A percentile compares a stretch with the other conserved stretches of the same genome.
phyloP scores from a whole-genome alignment of 1,140 invertebrate species.

The Uloborus diversus region DNA sequence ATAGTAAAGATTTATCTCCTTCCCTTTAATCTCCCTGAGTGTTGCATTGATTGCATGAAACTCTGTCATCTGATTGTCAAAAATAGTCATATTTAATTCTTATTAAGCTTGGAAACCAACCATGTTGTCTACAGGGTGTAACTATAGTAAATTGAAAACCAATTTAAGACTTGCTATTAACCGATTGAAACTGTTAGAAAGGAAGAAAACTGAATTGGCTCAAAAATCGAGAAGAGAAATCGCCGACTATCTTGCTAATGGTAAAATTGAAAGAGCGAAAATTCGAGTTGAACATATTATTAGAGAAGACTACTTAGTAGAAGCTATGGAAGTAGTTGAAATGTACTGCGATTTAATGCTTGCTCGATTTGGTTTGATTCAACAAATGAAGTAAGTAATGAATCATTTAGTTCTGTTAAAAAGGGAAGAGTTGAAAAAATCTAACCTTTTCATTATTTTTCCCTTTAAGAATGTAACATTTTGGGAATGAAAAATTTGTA shows the following conservation, averaged over 20 bases:
- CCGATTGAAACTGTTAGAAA: constrained; percentile 93
- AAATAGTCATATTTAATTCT: too few species aligned
- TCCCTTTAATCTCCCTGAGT: too few species aligned
- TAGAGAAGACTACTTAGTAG: constrained; percentile 98
- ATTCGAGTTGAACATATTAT: constrained; percentile 99
- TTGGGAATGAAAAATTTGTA: too few species aligned
- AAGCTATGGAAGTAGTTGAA: constrained; percentile 98
- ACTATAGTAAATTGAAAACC: constrained; percentile 96
- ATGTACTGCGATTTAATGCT: constrained; percentile 99
- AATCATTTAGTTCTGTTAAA: too few species aligned
- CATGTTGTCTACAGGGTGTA: constrained; percentile 88
- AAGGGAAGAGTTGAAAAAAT: too few species aligned
- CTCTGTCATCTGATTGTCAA: too few species aligned
- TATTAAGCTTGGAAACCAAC: too few species aligned
- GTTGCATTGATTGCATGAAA: too few species aligned
- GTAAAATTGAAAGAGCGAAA: constrained; percentile 91
- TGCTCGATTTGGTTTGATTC: constrained; percentile 94
- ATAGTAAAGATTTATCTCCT: too few species aligned
- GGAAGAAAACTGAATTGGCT: constrained; percentile 97
- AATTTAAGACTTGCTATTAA: constrained; percentile 92
- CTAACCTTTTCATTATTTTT: too few species aligned
- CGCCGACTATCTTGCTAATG: constrained; percentile 89
- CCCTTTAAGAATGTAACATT: too few species aligned
- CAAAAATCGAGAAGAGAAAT: constrained; percentile 97
- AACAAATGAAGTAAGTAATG: constrained; percentile 95